phyloP scores from a whole-genome alignment of 2,888 invertebrate genomes.

The Brassicogethes aeneus region DNA sequence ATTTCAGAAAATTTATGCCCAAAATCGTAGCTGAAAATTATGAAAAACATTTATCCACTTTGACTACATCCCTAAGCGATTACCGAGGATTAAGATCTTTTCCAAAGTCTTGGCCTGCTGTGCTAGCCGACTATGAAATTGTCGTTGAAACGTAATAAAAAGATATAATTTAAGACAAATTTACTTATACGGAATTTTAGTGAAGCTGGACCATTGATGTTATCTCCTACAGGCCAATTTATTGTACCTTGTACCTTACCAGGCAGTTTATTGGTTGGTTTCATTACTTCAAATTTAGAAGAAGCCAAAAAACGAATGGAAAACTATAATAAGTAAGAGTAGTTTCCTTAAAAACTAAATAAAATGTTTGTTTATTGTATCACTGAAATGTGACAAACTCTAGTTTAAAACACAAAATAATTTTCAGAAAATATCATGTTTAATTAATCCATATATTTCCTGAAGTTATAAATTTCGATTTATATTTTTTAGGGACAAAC shows the following conservation, averaged over 20 bases:
- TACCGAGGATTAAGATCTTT: constrained; percentile 56
- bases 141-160: constrained; percentile 74
- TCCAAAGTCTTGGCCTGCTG: constrained; percentile 63
- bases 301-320: constrained; percentile 64
- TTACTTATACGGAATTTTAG: constrained; percentile 42
- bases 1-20: constrained; percentile 81
- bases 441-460: too few relatives aligned
- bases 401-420: too few relatives aligned
- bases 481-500: constrained; percentile 55
- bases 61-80: constrained; percentile 80
- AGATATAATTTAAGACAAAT: background rate
- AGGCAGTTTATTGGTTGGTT: constrained; percentile 74
- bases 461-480: too few relatives aligned
- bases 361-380: constrained; percentile 2
- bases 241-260: constrained; percentile 89
- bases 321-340: constrained; percentile 63
- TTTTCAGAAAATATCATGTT: too few relatives aligned
- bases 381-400: too few relatives aligned
- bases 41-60: constrained; percentile 70
- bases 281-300: constrained; percentile 67
- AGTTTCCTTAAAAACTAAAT: constrained; percentile 5
- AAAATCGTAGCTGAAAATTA: constrained; percentile 82
- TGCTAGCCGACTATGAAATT: constrained; percentile 67
- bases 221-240: constrained; percentile 89
- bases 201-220: constrained; percentile 87